A percentile compares a stretch with the other conserved stretches of the same genome.
Conservation (phyloP, 2,113 vertebrate species). For the Glareola pratincola region DNA sequence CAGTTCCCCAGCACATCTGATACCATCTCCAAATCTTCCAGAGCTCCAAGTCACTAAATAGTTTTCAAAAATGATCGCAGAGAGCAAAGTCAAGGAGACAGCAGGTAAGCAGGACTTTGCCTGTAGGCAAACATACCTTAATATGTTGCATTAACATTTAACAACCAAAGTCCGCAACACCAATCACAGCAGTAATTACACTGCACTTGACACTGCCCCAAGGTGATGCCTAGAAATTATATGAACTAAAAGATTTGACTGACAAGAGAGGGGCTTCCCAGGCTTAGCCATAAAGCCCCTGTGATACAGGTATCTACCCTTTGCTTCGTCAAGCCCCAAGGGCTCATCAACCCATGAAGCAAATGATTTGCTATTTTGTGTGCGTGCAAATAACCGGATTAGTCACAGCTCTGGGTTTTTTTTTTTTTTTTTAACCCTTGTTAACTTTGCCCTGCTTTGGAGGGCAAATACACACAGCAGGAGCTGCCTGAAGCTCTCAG, state of each 20-base stretch:
- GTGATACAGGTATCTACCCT: background rate
- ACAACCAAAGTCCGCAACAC: background rate
- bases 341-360: background rate
- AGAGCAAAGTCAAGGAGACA: background rate
- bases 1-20: background rate
- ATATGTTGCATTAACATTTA: background rate
- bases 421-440: background rate
- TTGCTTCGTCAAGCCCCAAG: background rate
- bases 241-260: background rate
- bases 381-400: background rate
- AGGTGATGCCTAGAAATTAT: background rate
- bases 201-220: background rate
- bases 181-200: background rate
- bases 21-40: background rate
- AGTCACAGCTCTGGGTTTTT: background rate
- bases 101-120: background rate
- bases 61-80: background rate
- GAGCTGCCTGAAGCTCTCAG: background rate
- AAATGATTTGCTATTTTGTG: background rate
- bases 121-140: background rate
- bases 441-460: background rate
- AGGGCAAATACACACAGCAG: background rate
- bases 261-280: background rate
- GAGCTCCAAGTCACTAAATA: background rate
- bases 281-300: background rate